Evolutionary conservation across 1,140 invertebrate genomes (phyloP), one percentile per base, ranked within the genome.

Genomic region (Popillia japonica): DNA sequence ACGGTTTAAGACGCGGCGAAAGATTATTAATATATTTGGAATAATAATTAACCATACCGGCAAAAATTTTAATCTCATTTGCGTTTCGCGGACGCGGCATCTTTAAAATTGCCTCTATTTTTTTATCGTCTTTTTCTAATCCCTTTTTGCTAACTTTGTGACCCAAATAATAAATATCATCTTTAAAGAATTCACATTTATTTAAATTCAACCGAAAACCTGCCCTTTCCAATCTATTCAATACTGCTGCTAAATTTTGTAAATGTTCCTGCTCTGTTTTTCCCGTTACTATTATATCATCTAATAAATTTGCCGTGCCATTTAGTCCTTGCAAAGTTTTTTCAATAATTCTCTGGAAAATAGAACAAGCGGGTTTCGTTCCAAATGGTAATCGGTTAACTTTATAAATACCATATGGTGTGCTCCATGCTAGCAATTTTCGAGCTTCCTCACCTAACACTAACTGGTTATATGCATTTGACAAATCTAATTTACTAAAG

Each of bases 371-470:
- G 6, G 72, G 40, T 27, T 73, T 73, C 6, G 72, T 27, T 14
- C 23, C 72, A 73, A 7, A 73, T 27, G 6, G 9, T 41, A 73
- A 73, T 6, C 9, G 10, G 7, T 73, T 73, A 6, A 73, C 72
- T 14, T 11, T 10, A 73, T 23, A 73, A 73, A 27, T 73, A 6
- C 40, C 72, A 9, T 73, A 11, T 10, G 23, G 72, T 23, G 72
- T 41, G 72, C n/a, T 73, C 72, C 72, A 73, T 9, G 72, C 23
- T 23, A 73, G 72, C n/a, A 73, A 73, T 6, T 73, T 73, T 10
- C 6, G 41, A 42, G 41, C 10, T 42, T 42, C n/a, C n/a, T n/a
- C n/a, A n/a, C n/a, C n/a, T n/a, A n/a, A n/a, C n/a, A n/a, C n/a
- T n/a, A n/a, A n/a, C n/a, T n/a, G n/a, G n/a, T n/a, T n/a, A n/a